Evolutionary conservation across 2,888 invertebrate genomes (phyloP).

Genomic region (Graphium colonna): DNA sequence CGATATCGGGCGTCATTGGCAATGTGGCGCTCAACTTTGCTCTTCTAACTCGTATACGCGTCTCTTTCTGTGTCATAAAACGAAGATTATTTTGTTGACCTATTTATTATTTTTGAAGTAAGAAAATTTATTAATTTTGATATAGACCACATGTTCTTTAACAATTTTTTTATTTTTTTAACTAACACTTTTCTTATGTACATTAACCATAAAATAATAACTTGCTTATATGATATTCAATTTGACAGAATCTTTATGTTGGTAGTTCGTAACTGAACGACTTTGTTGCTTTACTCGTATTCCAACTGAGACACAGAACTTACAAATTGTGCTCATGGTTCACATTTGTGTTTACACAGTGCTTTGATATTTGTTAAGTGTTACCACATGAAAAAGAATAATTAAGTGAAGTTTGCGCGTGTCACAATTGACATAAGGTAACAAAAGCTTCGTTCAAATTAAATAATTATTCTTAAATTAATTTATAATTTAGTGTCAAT

Average conservation of each 20-base stretch:
- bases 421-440: slow-evolving; percentile 39
- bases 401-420: slow-evolving; percentile 35
- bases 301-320: slow-evolving; percentile 1
- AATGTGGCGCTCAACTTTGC: slow-evolving; percentile 62
- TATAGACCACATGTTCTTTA: not conserved
- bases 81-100: slow-evolving; percentile 35
- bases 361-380: slow-evolving; percentile 28
- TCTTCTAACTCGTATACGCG: slow-evolving; percentile 47
- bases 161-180: not conserved
- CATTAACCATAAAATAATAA: not conserved
- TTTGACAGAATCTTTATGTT: slow-evolving; percentile 9
- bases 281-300: not conserved
- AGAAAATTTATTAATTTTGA: slow-evolving; percentile 2
- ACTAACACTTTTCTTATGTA: not conserved
- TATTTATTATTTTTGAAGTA: slow-evolving; percentile 27
- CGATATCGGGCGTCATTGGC: slow-evolving; percentile 70
- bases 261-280: slow-evolving; percentile 7
- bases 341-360: slow-evolving; percentile 18
- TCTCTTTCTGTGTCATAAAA: slow-evolving; percentile 46
- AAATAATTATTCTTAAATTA: not conserved
- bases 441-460: slow-evolving; percentile 26
- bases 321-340: not conserved
- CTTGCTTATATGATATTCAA: not conserved
- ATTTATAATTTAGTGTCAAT: slow-evolving; percentile 8
- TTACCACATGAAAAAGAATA: slow-evolving; percentile 28